Evolutionary conservation across 2,113 vertebrate genomes (phyloP).

Genomic region (Raja brachyura): DNA sequence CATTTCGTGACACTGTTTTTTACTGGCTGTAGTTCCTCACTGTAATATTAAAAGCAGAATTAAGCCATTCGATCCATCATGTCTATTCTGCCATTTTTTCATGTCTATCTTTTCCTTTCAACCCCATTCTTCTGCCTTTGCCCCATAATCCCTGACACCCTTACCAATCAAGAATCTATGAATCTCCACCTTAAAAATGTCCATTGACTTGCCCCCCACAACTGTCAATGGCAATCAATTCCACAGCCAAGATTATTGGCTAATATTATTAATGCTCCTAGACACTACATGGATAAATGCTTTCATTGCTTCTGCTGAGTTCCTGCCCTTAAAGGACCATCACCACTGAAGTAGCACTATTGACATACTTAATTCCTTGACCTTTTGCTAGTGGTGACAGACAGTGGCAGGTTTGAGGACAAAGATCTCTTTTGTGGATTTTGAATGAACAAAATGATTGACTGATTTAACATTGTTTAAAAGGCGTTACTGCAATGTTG

Average conservation of each 20-base stretch:
- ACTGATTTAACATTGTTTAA: slow-evolving; percentile 23
- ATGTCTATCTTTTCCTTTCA: no score
- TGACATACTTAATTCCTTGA: slow-evolving; percentile 1
- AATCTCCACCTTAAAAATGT: no score
- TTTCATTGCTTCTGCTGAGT: neutral
- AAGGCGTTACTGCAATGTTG: neutral
- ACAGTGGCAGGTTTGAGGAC: slow-evolving; percentile 8
- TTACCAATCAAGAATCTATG: no score
- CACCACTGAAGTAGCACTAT: neutral
- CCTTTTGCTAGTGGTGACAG: neutral
- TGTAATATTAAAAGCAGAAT: neutral
- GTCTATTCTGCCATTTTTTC: no score
- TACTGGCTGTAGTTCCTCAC: neutral
- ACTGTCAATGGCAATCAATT: no score
- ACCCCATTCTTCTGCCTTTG: no score
- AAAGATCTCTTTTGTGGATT: slow-evolving; percentile 12
- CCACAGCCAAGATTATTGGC: neutral
- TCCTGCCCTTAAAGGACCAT: neutral
- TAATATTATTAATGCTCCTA: neutral
- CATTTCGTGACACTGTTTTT: neutral
- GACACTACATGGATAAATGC: neutral
- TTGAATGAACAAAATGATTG: neutral
- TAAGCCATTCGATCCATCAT: no score
- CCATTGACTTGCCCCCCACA: no score
- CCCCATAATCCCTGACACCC: no score